Base-by-base conservation (phyloP, 2,888 invertebrate genomes). In the Hirtodrosophila alboralis region DNA sequence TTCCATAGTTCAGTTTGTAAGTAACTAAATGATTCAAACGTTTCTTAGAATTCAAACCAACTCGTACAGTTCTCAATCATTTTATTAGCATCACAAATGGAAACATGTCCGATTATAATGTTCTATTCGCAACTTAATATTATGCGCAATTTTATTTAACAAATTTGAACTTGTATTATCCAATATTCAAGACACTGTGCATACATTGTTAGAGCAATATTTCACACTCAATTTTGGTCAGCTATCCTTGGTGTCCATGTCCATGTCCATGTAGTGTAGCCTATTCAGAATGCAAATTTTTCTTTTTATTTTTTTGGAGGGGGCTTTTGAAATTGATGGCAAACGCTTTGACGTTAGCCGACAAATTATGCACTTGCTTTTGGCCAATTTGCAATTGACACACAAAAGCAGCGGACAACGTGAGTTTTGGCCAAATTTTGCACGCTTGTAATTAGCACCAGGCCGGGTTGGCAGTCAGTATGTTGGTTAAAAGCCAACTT, bases 401-500 rank as follows among this genome's bases (percentile, higher is more conserved):
- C 58, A 71, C 53, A 62, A 51, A 62, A 12, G 27, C 21, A 3
- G 27, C 23, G 34, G 21, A 4, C n/a, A 23, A n/a, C 33, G 49
- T 44, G 33, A 38, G 54, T 34, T 36, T 37, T 40, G 40, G n/a
- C n/a, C 28, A 26, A 4, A 34, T 31, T 59, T 60, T 41, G 49
- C 62, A 52, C 8, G 6, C 23, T 23, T 8, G 23, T 74, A 67
- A 79, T 77, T 77, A 79, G 67, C 61, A 18, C 48, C 28, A n/a
- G n/a, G n/a, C n/a, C n/a, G n/a, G n/a, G n/a, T n/a, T n/a, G n/a
- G n/a, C n/a, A n/a, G n/a, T n/a, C n/a, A 37, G 41, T 44, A 56
- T 67, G 49, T 66, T 66, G 72, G 68, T 49, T 54, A 57, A 57
- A 53, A 70, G 67, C 44, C 60, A 73, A 54, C 44, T 62, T 54